Evolutionary conservation across 2,888 invertebrate species (phyloP).

Genomic region (Harpalus rubripes): DNA sequence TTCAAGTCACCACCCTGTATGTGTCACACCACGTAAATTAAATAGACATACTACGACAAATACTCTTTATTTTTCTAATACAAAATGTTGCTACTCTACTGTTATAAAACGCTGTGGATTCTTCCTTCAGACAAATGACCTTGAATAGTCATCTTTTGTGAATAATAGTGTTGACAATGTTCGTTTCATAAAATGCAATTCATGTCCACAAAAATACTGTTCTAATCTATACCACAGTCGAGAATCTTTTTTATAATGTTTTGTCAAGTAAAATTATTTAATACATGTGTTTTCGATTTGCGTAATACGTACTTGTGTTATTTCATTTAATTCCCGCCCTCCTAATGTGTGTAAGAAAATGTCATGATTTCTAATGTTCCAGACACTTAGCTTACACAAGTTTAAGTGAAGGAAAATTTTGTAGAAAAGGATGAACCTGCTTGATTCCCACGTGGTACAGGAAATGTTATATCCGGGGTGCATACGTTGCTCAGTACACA

Average conservation of each 20-base stretch:
- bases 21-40: too few relatives aligned
- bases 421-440: conserved; percentile 39
- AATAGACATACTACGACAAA: too few relatives aligned
- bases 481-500: conserved; percentile 2
- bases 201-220: too few relatives aligned
- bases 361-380: conserved; percentile 25
- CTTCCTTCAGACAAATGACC: too few relatives aligned
- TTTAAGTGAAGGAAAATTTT: conserved; percentile 10
- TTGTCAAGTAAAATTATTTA: background rate
- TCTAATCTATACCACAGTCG: background rate
- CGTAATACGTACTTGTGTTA: background rate
- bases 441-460: conserved; percentile 36
- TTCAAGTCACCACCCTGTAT: too few relatives aligned
- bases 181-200: too few relatives aligned
- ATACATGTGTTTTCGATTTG: background rate
- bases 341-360: background rate
- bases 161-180: too few relatives aligned
- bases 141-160: too few relatives aligned
- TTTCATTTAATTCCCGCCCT: background rate
- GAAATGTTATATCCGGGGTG: conserved; percentile 38
- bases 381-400: conserved; percentile 10
- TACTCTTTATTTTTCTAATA: too few relatives aligned
- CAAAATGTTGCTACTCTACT: too few relatives aligned
- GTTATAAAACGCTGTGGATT: too few relatives aligned
- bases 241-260: background rate